Evolutionary conservation across 1,140 invertebrate genomes (phyloP).

Genomic region (Meloidogyne floridensis): DNA sequence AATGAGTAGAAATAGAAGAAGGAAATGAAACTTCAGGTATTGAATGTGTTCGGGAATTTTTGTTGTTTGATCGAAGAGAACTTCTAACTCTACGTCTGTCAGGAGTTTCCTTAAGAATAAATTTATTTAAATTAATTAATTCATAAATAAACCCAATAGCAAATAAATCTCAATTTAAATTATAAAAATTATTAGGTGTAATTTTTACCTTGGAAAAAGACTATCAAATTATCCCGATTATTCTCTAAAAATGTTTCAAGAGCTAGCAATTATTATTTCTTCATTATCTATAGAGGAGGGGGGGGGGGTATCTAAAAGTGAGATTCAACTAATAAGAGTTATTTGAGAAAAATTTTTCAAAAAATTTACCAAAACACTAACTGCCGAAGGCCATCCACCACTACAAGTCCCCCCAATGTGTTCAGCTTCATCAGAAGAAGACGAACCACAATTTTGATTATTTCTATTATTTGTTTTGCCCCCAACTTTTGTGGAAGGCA

Average conservation of each 20-base stretch:
- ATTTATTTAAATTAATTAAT: not conserved
- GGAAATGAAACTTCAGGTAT: conserved; percentile 12
- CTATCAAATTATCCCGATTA: too few species aligned
- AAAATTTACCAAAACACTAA: conserved; percentile 14
- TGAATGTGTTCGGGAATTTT: not conserved
- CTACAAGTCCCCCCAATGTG: not conserved
- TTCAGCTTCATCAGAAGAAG: conserved; percentile 28
- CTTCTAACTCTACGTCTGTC: conserved; percentile 28
- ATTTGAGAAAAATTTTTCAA: not conserved
- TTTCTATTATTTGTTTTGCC: not conserved
- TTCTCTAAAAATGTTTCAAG: too few species aligned
- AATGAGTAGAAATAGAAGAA: not conserved
- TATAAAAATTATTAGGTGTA: too few species aligned
- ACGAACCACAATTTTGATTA: conserved; percentile 16
- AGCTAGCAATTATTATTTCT: too few species aligned
- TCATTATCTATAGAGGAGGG: too few species aligned
- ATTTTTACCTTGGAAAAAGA: too few species aligned
- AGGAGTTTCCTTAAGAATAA: conserved; percentile 27
- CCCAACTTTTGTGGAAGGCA: not conserved
- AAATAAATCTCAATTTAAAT: too few species aligned
- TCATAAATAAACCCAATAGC: too few species aligned
- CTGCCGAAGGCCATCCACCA: conserved; percentile 32
- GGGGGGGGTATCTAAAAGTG: too few species aligned
- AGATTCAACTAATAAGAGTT: too few species aligned
- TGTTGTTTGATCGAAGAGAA: conserved; percentile 14